Base-by-base conservation (phyloP, 2,797 vertebrate genomes). In the Acrocephalus scirpaceus region DNA sequence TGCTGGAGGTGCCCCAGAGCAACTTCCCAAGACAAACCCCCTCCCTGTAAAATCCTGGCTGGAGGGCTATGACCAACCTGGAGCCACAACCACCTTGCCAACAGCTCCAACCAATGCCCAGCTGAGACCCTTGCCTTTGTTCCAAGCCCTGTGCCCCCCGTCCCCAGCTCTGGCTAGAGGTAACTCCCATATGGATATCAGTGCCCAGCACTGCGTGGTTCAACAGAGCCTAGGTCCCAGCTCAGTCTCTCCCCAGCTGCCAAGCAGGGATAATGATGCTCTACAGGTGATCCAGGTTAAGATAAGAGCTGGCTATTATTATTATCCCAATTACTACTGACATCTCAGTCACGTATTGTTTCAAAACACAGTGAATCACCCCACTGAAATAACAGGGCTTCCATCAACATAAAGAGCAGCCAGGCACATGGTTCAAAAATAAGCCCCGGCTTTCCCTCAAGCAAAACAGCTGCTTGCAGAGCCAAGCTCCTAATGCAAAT, bases 351-450 rank as follows among this genome's bases (percentile, higher is more conserved):
- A 88, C 83, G 58, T 58, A 92, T 54, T 93, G 92, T 95, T 95
- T 95, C 94, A 95, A 96, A 97, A 95, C 92, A 95, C 62, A 84
- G 86, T 94, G 94, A 95, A 95, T 93, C 95, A 96, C 64, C 60
- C 48, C 36, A 20, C 76, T 88, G 83, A 94, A 96, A 84, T 91
- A 90, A 93, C 91, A 96, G 83, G 51, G 81, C 77, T 95, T 93
- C 92, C 86, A 90, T 95, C 90, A 88, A 92, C 92, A 73, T 13
- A 71, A 60, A 92, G 70, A 95, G 61, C 84, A 95, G 83, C 73
- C 83, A 70, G 77, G 94, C 82, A 93, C 79, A 79, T 0, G 2
- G 90, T 76, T 95, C 90, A 86, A 76, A 87, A 95, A 66, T 88
- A 95, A 96, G 94, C 61, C 71, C 71, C 20, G 0, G 83, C 80